A percentile compares a stretch with the other conserved stretches of the same genome.
These are phyloP conservation scores for Drosophila ironensis DNA, from an alignment of 1,140 invertebrate genomes.

Conservation along the genomic window DNA sequence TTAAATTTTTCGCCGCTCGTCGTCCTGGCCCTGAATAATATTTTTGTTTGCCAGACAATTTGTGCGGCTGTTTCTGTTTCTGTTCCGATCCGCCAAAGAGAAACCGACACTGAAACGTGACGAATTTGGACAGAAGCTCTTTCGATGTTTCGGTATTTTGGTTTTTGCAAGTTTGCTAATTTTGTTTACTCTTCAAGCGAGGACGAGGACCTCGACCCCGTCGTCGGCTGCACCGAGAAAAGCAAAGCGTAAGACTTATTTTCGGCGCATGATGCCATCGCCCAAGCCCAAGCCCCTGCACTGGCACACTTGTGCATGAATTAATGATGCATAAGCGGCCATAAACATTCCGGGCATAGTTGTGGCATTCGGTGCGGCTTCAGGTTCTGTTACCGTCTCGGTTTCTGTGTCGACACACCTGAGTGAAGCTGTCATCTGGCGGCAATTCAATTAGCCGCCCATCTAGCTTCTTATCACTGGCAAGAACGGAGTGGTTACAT, in stretches of 20 bases:
- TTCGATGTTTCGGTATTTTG: constrained; percentile 44
- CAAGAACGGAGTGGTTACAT: too few relatives aligned
- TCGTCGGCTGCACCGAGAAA: constrained; percentile 27
- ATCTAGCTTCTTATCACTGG: background rate
- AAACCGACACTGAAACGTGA: constrained; percentile 53
- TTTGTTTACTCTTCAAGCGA: constrained; percentile 52
- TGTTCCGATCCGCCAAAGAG: constrained; percentile 14
- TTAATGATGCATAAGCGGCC: constrained; percentile 47
- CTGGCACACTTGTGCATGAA: constrained; percentile 19
- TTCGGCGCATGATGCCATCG: constrained; percentile 55
- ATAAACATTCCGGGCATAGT: constrained; percentile 48
- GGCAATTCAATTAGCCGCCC: constrained; percentile 41
- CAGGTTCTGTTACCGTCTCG: too few relatives aligned
- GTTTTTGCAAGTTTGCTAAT: constrained; percentile 58
- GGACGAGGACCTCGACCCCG: constrained; percentile 7
- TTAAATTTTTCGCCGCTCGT: constrained; percentile 57
- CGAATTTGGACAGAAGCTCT: constrained; percentile 53
- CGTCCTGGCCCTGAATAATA: constrained; percentile 15
- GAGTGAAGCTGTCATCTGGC: constrained; percentile 61
- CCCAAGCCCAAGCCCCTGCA: too few relatives aligned
- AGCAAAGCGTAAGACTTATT: constrained; percentile 64
- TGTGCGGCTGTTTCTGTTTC: constrained; percentile 37
- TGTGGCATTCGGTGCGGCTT: too few relatives aligned
- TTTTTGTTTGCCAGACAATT: constrained; percentile 46
- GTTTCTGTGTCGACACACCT: constrained; percentile 57